A percentile compares a stretch with the other conserved stretches of the same genome.
Conservation (phyloP, 2,797 vertebrate genomes). For the Spondyliosoma cantharus region DNA sequence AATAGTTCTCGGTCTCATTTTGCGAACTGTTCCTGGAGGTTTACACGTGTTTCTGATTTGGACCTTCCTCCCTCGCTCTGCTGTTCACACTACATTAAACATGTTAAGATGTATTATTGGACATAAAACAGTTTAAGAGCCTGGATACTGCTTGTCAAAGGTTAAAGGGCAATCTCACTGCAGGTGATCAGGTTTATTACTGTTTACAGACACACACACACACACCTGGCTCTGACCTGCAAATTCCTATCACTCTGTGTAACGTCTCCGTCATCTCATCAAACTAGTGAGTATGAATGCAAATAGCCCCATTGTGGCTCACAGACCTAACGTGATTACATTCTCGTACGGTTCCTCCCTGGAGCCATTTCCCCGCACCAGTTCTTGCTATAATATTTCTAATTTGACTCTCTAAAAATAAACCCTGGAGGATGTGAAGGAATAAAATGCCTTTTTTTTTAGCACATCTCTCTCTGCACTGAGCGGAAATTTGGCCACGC, state of each 20-base stretch:
- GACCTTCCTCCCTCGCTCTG: slow-evolving; percentile 8
- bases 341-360: slow-evolving; percentile 60
- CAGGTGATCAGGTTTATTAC: slow-evolving; percentile 62
- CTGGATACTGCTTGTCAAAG: slow-evolving; percentile 43
- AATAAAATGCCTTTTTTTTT: slow-evolving; percentile 58
- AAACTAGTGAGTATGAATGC: slow-evolving; percentile 54
- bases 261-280: slow-evolving; percentile 75
- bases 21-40: slow-evolving; percentile 34
- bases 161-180: slow-evolving; percentile 59
- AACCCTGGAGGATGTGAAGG: slow-evolving; percentile 64
- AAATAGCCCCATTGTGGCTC: slow-evolving; percentile 72
- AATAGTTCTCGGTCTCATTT: slow-evolving; percentile 16
- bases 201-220: slow-evolving; percentile 39
- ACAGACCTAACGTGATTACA: slow-evolving; percentile 71
- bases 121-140: slow-evolving; percentile 43
- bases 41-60: slow-evolving; percentile 68
- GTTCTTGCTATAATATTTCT: slow-evolving; percentile 66
- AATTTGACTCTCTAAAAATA: slow-evolving; percentile 78
- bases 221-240: slow-evolving; percentile 62
- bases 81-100: slow-evolving; percentile 46
- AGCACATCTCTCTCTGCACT: slow-evolving; percentile 39
- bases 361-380: slow-evolving; percentile 60
- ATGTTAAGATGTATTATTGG: slow-evolving; percentile 36
- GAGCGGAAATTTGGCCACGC: slow-evolving; percentile 66
- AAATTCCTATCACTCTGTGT: slow-evolving; percentile 73